phyloP scores from a whole-genome alignment of 2,797 vertebrate genomes.

The Danionella dracula region DNA sequence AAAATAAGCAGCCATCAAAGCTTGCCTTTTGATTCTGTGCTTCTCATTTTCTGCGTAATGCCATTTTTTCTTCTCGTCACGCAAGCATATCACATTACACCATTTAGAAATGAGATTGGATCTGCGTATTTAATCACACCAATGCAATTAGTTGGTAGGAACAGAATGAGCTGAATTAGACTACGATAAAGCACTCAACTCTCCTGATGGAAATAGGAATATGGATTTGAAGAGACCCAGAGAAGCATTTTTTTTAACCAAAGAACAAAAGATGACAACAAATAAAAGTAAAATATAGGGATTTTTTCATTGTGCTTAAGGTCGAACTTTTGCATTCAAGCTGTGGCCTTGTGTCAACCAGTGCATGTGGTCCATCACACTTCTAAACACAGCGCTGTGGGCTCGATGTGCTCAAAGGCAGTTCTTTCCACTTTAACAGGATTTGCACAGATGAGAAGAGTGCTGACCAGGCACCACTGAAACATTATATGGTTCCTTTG shows the following conservation, averaged over 20 bases:
- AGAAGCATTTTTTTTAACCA: neutral
- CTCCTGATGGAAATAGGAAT: neutral
- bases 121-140: slow-evolving; percentile 45
- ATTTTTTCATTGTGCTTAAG: no score
- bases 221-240: neutral
- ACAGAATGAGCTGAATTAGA: slow-evolving; percentile 28
- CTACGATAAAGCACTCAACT: neutral
- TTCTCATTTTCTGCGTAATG: slow-evolving; percentile 25
- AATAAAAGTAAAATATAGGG: no score
- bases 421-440: slow-evolving; percentile 48
- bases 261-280: neutral
- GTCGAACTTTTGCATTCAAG: neutral
- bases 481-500: slow-evolving; percentile 36
- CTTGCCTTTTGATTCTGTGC: slow-evolving; percentile 40
- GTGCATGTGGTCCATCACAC: slow-evolving; percentile 22
- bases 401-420: slow-evolving; percentile 43
- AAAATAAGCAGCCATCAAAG: slow-evolving; percentile 39
- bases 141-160: slow-evolving; percentile 31
- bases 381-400: slow-evolving; percentile 36
- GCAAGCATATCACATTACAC: slow-evolving; percentile 30
- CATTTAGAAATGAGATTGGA: slow-evolving; percentile 41
- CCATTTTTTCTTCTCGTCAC: slow-evolving; percentile 17
- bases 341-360: slow-evolving; percentile 2
- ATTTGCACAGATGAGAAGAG: slow-evolving; percentile 42
- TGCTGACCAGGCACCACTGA: slow-evolving; percentile 34